Conservation (phyloP, 2,113 vertebrate genomes). For the Cottus gobio region DNA sequence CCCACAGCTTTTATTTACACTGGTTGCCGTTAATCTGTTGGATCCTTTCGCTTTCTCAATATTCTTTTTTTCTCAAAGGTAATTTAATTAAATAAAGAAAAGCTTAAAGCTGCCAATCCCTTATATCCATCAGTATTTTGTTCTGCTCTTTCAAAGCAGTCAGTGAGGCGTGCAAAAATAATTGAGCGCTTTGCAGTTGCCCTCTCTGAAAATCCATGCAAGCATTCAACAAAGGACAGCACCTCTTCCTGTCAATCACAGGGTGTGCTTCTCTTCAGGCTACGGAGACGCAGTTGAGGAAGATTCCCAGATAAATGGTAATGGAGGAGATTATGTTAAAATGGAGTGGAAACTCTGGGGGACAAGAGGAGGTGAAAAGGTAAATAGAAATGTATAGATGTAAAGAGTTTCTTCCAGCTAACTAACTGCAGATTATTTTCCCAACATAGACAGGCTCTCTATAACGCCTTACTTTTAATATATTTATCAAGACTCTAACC, state of each 20-base stretch:
- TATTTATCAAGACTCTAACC: not conserved
- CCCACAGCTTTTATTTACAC: not conserved
- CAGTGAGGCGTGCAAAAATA: slow-evolving; percentile 13
- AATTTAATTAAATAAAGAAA: not conserved
- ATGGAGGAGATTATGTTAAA: not conserved
- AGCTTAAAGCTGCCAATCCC: not conserved
- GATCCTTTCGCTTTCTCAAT: not conserved
- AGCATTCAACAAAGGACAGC: slow-evolving; percentile 23
- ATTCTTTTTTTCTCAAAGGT: not conserved
- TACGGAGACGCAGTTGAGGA: not conserved
- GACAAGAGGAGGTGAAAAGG: not conserved
- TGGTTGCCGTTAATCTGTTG: not conserved
- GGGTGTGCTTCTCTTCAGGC: not conserved
- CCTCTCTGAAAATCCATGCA: slow-evolving; percentile 23
- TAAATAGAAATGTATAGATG: not conserved
- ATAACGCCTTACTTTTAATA: not conserved
- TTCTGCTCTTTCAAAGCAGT: slow-evolving; percentile 11
- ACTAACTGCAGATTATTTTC: not conserved
- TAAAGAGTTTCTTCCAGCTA: not conserved
- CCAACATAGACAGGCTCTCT: not conserved
- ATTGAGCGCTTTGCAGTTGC: slow-evolving; percentile 11
- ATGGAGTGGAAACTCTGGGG: not conserved
- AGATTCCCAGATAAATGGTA: not conserved
- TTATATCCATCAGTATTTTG: not conserved
- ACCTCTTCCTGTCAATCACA: slow-evolving; percentile 35